phyloP scores from a whole-genome alignment of 2,113 vertebrate genomes.

The Hassar affinis region DNA sequence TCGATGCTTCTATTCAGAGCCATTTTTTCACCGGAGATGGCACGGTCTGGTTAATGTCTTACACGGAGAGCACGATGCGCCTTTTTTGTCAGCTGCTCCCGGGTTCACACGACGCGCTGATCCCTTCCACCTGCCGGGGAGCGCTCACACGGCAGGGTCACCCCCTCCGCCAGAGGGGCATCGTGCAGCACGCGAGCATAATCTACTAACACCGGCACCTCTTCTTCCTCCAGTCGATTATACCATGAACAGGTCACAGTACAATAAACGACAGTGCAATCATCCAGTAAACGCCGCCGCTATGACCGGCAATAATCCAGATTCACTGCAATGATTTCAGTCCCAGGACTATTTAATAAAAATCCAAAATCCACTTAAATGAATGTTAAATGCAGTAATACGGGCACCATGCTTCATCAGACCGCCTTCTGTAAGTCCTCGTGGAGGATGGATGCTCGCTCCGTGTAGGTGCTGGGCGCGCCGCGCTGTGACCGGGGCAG shows the following conservation, averaged over 20 bases:
- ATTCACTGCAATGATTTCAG: background rate
- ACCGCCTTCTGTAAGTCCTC: background rate
- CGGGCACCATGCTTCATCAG: background rate
- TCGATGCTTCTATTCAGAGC: conserved; percentile 60
- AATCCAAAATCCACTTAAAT: background rate
- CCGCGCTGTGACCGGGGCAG: conserved; percentile 48
- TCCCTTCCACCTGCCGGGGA: background rate
- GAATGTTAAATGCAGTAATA: background rate
- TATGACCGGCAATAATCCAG: conserved; percentile 1
- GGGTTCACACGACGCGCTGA: background rate
- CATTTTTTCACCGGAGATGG: background rate
- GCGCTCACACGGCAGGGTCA: background rate
- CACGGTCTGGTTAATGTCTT: background rate
- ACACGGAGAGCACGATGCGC: background rate
- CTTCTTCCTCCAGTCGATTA: background rate
- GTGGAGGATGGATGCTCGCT: conserved; percentile 16
- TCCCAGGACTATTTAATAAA: background rate
- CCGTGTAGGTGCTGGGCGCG: conserved; percentile 40
- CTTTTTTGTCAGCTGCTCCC: background rate
- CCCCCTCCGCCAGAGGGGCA: background rate
- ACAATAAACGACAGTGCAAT: background rate
- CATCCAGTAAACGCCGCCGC: background rate
- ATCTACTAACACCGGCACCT: background rate
- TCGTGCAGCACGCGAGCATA: background rate
- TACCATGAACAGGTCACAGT: conserved; percentile 2